Conservation (phyloP, 1,140 invertebrate genomes). For the Drosophila littoralis region DNA sequence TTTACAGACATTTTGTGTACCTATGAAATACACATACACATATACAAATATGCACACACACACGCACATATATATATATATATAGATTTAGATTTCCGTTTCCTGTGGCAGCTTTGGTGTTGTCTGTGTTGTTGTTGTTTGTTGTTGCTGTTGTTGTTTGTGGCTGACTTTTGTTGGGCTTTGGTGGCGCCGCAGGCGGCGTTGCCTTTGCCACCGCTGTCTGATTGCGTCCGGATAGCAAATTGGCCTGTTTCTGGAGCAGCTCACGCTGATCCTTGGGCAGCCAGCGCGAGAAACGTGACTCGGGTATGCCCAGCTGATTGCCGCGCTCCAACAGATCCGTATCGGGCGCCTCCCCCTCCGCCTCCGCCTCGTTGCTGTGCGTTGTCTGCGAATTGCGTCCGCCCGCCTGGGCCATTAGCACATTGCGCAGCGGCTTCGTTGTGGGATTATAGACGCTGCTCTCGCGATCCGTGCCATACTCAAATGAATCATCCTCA, state of each 20-base stretch:
- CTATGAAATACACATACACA: constrained; percentile 33
- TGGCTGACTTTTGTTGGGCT: constrained; percentile 15
- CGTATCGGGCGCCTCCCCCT: constrained; percentile 42
- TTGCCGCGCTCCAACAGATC: constrained; percentile 75
- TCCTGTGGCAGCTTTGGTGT: constrained; percentile 68
- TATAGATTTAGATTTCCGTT: constrained; percentile 73
- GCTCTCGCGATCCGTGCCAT: constrained; percentile 80
- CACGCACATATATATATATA: no score
- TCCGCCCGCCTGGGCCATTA: constrained; percentile 71
- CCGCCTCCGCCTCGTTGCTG: constrained; percentile 2
- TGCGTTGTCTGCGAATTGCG: constrained; percentile 46
- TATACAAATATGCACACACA: constrained; percentile 38
- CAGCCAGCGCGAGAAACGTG: constrained; percentile 77
- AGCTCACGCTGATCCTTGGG: constrained; percentile 81
- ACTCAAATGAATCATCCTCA: constrained; percentile 79
- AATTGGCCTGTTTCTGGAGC: constrained; percentile 75
- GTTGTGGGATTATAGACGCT: constrained; percentile 81
- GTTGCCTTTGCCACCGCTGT: constrained; percentile 28
- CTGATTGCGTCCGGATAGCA: constrained; percentile 62
- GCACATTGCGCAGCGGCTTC: constrained; percentile 59
- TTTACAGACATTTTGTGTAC: constrained; percentile 28
- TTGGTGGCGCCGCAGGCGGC: constrained; percentile 21
- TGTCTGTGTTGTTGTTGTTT: constrained; percentile 9
- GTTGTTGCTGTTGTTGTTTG: constrained; percentile 48
- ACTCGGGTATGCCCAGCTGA: constrained; percentile 79